Conservation (phyloP, 35 echinoderm and acorn worm genomes). For the Stichopus chloronotus region DNA sequence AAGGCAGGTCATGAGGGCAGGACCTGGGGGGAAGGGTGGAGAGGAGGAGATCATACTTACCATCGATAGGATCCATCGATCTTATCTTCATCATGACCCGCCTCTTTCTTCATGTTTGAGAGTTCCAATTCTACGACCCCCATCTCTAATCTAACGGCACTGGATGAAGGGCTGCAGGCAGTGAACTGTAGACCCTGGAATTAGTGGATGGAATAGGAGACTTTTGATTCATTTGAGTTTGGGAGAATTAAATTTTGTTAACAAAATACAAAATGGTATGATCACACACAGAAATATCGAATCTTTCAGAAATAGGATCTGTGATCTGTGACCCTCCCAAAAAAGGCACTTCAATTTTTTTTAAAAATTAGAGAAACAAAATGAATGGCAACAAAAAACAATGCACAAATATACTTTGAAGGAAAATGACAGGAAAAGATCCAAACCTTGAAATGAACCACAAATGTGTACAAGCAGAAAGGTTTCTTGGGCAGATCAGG, state of each 20-base stretch:
- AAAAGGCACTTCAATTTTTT: neutral
- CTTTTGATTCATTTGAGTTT: neutral
- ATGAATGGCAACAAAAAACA: too few species aligned
- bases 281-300: neutral
- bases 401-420: too few species aligned
- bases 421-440: neutral
- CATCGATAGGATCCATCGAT: neutral
- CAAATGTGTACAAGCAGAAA: constrained; percentile 26
- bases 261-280: neutral
- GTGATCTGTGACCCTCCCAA: neutral
- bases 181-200: constrained; percentile 90
- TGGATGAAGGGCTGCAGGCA: constrained; percentile 83
- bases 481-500: constrained; percentile 29
- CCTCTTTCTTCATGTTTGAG: constrained; percentile 70
- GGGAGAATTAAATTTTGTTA: neutral
- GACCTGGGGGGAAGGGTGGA: neutral
- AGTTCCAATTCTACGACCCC: constrained; percentile 82
- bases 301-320: neutral
- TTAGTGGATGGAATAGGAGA: neutral
- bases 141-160: constrained; percentile 89
- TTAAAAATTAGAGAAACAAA: too few species aligned
- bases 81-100: neutral
- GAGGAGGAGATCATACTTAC: neutral
- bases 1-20: neutral
- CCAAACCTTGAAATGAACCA: constrained; percentile 46